Evolutionary conservation across 1,140 invertebrate species (phyloP), one percentile per base, ranked within the genome.

Genomic region (Drosophila carrolli): DNA sequence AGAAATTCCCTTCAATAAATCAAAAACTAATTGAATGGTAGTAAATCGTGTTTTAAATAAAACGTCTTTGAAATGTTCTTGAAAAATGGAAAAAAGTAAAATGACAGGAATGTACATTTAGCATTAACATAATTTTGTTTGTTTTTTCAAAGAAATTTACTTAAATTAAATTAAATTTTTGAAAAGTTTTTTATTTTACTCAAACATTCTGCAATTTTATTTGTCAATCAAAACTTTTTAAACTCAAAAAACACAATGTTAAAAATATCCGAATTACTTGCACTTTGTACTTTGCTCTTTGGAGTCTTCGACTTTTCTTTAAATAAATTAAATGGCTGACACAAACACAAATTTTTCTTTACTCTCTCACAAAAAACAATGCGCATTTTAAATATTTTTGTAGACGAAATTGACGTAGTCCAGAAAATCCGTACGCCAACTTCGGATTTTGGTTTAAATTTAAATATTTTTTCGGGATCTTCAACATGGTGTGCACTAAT

Each of bases 251-350:
- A 19, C 13, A 10, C 8, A 29, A 27, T 5, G 9, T 13, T n/a
- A 16, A 55, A 55, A 55, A 19, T 53, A 10, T 11, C 14, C 2
- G n/a, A 19, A 19, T 37, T 53, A 53, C 32, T 35, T 53, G 50
- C 9, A 9, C 53, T 11, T 62, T 51, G 67, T 70, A 68, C 77
- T 77, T 81, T 78, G 72, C 37, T 48, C 48, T 29, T 43, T 56
- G 50, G 19, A 51, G 29, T 70, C 59, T 79, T 88, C 75, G 75
- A 88, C 83, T 88, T 83, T 86, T 65, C 1, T 41, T 70, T 8
- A 81, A 27, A 73, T 62, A 76, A 72, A 76, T 62, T 71, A 82
- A 71, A 88, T 82, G 82, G 78, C 73, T 85, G 78, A 78, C 71
- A 74, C 47, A 61, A n/a, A 65, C 57, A 72, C 75, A 75, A 57